Percentiles rank a stretch among this genome's conserved stretches.
Evolutionary conservation across 2,888 invertebrate species (phyloP).

Genomic region (Heliconius hortense): DNA sequence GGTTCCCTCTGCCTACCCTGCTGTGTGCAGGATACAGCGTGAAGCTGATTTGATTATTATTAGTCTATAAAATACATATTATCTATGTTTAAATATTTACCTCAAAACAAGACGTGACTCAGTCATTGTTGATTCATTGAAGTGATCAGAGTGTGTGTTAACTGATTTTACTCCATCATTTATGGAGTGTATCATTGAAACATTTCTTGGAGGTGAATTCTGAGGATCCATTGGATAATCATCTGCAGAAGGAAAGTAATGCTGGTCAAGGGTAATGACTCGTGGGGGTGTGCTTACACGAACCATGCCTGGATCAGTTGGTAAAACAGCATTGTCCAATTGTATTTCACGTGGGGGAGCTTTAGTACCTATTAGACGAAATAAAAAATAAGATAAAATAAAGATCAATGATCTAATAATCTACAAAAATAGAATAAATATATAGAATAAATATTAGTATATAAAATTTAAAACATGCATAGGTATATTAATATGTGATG

Average conservation of each 20-base stretch:
- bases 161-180: conserved; percentile 70
- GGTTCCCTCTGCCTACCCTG: too few relatives aligned
- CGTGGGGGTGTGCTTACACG: conserved; percentile 95
- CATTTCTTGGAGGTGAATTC: conserved; percentile 68
- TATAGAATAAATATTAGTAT: too few relatives aligned
- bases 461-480: too few relatives aligned
- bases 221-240: conserved; percentile 67
- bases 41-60: too few relatives aligned
- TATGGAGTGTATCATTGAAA: conserved; percentile 62
- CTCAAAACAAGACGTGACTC: conserved; percentile 74
- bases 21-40: too few relatives aligned
- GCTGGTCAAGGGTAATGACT: conserved; percentile 92
- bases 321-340: conserved; percentile 90
- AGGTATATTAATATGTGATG: too few relatives aligned
- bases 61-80: too few relatives aligned
- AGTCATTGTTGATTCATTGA: conserved; percentile 76
- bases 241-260: conserved; percentile 88
- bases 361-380: conserved; percentile 84
- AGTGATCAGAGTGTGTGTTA: conserved; percentile 65
- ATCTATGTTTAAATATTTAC: conserved; percentile 46
- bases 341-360: conserved; percentile 94
- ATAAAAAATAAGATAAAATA: not conserved
- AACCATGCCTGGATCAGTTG: conserved; percentile 87
- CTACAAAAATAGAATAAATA: not conserved
- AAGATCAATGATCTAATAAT: not conserved